A percentile compares a stretch with the other conserved stretches of the same genome.
Evolutionary conservation across 2,113 vertebrate genomes (phyloP).

Genomic region (Origma solitaria): DNA sequence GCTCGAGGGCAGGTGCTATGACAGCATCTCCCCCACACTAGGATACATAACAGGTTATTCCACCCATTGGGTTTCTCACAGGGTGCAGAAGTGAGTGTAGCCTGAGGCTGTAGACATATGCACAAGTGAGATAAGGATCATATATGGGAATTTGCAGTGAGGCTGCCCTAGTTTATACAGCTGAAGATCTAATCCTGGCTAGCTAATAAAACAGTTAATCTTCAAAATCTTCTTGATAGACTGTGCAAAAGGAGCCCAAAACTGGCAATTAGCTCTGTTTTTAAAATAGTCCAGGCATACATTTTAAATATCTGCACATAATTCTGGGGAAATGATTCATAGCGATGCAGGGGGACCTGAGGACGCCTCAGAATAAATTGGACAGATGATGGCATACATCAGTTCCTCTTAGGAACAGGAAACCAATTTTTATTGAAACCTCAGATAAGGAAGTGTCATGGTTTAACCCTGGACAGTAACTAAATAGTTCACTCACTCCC

Average conservation of each 20-base stretch:
- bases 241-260: background rate
- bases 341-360: background rate
- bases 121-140: background rate
- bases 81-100: background rate
- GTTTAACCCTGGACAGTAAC: background rate
- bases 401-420: slow-evolving; percentile 2
- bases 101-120: background rate
- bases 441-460: background rate
- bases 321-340: slow-evolving; percentile 22
- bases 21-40: background rate
- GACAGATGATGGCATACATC: background rate
- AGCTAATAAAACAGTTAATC: background rate
- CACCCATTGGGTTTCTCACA: background rate
- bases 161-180: background rate
- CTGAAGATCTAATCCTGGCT: background rate
- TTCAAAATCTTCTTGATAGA: background rate
- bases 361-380: background rate
- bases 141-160: background rate
- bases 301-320: background rate
- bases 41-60: background rate
- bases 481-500: background rate
- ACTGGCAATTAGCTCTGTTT: background rate
- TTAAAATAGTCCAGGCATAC: background rate
- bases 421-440: background rate
- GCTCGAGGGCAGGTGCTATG: background rate